Percentiles rank a stretch among this genome's conserved stretches.
These are phyloP conservation scores for Lampris megalopsis DNA, from an alignment of 2,113 vertebrate genomes.

Conservation along the genomic window DNA sequence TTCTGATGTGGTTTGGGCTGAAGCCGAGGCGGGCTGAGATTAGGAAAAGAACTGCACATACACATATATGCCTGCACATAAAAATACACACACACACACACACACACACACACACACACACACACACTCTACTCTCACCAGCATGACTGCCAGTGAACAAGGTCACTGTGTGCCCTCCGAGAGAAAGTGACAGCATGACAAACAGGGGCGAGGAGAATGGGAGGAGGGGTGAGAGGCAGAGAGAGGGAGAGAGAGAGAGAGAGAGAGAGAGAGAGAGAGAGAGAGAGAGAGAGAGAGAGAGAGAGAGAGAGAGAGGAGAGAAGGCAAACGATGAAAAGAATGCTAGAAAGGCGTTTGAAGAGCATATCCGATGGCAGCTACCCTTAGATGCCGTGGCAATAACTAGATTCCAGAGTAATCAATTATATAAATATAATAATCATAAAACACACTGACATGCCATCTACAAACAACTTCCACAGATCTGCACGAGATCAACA, in stretches of 20 bases:
- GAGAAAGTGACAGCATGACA: conserved; percentile 75
- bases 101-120: conserved; percentile 9
- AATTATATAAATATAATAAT: conserved; percentile 38
- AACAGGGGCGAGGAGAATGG: conserved; percentile 35
- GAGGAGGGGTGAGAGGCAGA: neutral
- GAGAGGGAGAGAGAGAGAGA: neutral
- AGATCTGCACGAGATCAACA: conserved; percentile 40
- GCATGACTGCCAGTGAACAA: conserved; percentile 64
- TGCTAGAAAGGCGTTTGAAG: conserved; percentile 58
- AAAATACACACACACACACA: neutral
- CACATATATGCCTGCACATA: neutral
- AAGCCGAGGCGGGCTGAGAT: conserved; percentile 12
- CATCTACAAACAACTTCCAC: conserved; percentile 28
- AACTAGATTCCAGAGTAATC: conserved; percentile 23
- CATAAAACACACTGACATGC: conserved; percentile 26
- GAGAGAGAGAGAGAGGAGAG: conserved; percentile 26
- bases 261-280: conserved; percentile 15
- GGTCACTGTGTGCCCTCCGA: conserved; percentile 68
- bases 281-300: conserved; percentile 5
- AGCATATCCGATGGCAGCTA: conserved; percentile 34
- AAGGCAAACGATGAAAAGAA: conserved; percentile 31
- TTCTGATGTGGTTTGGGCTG: neutral
- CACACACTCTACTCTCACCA: conserved; percentile 16
- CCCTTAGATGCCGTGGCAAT: conserved; percentile 54
- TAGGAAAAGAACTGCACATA: neutral